phyloP scores from a whole-genome alignment of 1,140 invertebrate genomes.

The Aphelinus atriplicis region DNA sequence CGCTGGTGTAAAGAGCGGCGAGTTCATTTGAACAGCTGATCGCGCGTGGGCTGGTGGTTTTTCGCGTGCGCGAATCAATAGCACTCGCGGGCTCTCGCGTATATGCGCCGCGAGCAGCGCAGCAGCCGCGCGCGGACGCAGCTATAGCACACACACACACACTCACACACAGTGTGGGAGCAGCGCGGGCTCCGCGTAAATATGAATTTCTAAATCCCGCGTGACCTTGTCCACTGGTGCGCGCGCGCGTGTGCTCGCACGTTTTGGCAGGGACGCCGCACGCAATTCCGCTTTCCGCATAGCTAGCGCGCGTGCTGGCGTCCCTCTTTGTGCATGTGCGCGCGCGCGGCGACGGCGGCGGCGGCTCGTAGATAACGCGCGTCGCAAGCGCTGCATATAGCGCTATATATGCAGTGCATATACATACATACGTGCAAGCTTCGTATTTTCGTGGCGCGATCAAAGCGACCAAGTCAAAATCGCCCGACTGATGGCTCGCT shows the following conservation, averaged over 20 bases:
- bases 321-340: not conserved
- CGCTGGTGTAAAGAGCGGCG: too few species aligned
- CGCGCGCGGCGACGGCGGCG: not conserved
- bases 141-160: not conserved
- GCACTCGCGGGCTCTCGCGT: too few species aligned
- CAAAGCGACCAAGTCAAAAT: not conserved
- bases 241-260: conserved; percentile 21
- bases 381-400: too few species aligned
- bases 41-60: not conserved
- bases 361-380: too few species aligned
- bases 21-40: not conserved
- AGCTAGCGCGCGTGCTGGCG: too few species aligned
- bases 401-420: too few species aligned
- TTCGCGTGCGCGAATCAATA: conserved; percentile 5
- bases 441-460: conserved; percentile 12
- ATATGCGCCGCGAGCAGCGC: too few species aligned
- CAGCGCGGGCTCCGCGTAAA: conserved; percentile 8
- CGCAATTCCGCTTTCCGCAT: conserved; percentile 35
- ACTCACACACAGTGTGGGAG: conserved; percentile 3
- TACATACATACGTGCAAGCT: too few species aligned
- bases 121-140: too few species aligned
- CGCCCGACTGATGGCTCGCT: not conserved
- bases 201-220: conserved; percentile 32
- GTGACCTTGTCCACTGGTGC: conserved; percentile 35
- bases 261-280: conserved; percentile 32